Percentiles rank a stretch among this genome's conserved stretches.
phyloP scores from a whole-genome alignment of 2,113 vertebrate species.

The Baryphthengus martii region DNA sequence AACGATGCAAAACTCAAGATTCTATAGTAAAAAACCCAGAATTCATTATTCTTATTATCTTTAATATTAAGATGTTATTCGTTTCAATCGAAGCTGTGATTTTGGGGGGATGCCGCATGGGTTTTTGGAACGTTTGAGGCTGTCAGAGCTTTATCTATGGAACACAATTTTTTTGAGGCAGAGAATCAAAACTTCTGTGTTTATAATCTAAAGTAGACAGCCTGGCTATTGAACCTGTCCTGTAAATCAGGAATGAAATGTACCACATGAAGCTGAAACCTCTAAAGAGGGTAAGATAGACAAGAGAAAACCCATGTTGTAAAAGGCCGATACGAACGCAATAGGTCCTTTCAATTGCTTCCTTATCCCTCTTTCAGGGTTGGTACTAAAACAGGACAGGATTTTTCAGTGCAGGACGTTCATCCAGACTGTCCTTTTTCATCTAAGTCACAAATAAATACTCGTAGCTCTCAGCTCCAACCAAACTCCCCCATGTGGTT shows the following conservation, averaged over 20 bases:
- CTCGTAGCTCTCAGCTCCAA: background rate
- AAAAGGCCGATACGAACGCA: background rate
- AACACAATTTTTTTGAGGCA: background rate
- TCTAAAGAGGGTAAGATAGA: background rate
- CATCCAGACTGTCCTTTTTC: background rate
- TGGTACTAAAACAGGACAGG: background rate
- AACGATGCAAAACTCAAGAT: background rate
- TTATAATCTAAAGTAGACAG: background rate
- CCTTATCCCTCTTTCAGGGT: background rate
- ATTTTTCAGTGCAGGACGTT: background rate
- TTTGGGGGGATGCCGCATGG: background rate
- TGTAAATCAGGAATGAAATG: background rate
- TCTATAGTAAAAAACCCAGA: background rate
- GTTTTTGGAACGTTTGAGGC: background rate
- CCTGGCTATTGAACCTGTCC: background rate
- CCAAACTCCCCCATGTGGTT: background rate
- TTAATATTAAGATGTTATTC: background rate
- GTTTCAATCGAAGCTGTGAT: background rate
- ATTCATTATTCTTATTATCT: background rate
- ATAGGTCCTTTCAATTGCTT: background rate
- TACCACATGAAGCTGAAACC: background rate
- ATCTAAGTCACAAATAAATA: background rate
- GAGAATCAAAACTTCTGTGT: background rate
- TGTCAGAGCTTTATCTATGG: background rate
- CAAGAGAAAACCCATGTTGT: background rate